Base-by-base conservation (phyloP, 2,797 vertebrate species). In the Peromyscus nudipes region DNA sequence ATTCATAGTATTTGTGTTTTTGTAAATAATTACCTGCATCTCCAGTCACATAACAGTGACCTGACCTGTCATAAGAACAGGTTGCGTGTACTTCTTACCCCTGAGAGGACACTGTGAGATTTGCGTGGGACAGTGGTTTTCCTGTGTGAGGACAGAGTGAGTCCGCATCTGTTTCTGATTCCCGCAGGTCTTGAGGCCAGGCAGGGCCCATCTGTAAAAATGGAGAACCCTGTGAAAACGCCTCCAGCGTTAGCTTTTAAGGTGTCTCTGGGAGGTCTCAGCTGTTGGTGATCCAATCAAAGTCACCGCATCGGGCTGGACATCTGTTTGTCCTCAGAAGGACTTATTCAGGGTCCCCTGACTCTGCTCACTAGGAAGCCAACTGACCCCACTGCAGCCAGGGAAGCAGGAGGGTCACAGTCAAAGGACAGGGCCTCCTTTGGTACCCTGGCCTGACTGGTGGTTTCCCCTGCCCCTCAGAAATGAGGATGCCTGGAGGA, bases 81-180 rank as follows among this genome's bases (percentile, higher is more conserved):
- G 49, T 40, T 55, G 64, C 34, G 13, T 52, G 23, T 40, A 60
- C 43, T 19, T 49, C 75, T 60, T 76, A 13, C 31, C n/a, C 55
- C 46, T 8, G 12, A 77, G 64, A 79, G 65, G 57, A n/a, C 21
- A 19, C 55, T 82, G 46, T 95, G 94, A 95, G 88, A 80, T 43
- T 49, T n/a, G 34, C 9, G 91, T 13, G 12, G 43, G 81, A 65
- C 79, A 3, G 3, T 1, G 0, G 60, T 89, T 94, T 96, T 89
- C 57, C 37, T 14, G 52, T 62, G 19, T 89, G 83, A 96, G 88
- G 86, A 83, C 60, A 55, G 46, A 10, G 34, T 3, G 49, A 37
- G 27, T 75, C 46, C 34, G 65, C 96, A 97, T 98, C 96, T 98
- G 96, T 96, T 98, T 98, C 86, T 97, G 89, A 97, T 97, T 97